These are phyloP conservation scores for Gnathonemus echidnorhynchus DNA, from an alignment of 2,113 vertebrate species.

Conservation along the genomic window DNA sequence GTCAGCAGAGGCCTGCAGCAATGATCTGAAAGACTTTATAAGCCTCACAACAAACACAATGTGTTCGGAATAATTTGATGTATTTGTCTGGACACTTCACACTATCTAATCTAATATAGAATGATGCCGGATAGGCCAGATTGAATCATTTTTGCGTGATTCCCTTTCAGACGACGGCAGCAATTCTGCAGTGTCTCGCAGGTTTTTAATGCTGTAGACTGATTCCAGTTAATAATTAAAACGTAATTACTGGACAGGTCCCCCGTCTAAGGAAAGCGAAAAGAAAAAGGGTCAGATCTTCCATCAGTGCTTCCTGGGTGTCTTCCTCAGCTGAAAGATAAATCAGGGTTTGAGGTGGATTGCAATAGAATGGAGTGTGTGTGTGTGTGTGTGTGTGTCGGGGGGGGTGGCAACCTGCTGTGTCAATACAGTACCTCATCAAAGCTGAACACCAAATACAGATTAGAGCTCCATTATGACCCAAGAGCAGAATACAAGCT, in stretches of 20 bases:
- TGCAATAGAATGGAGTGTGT: constrained; percentile 36
- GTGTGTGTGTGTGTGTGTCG: neutral
- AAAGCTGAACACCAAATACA: constrained; percentile 29
- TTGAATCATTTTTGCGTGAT: constrained; percentile 37
- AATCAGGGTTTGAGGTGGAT: constrained; percentile 27
- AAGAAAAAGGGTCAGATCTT: neutral
- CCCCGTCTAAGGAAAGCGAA: neutral
- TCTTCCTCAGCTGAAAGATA: constrained; percentile 30
- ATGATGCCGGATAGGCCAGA: constrained; percentile 30
- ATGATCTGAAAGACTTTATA: constrained; percentile 32
- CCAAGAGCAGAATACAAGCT: constrained; percentile 43
- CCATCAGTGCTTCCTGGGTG: constrained; percentile 6
- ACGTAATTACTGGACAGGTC: constrained; percentile 37
- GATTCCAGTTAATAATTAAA: constrained; percentile 46
- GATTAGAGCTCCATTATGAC: constrained; percentile 57
- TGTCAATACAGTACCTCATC: constrained; percentile 61
- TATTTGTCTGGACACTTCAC: constrained; percentile 58
- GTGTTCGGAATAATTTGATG: constrained; percentile 54
- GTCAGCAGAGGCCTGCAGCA: constrained; percentile 17
- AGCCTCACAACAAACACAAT: constrained; percentile 17
- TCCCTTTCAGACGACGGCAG: constrained; percentile 38
- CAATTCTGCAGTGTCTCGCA: constrained; percentile 45
- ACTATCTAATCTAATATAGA: constrained; percentile 53
- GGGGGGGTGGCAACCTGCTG: constrained; percentile 53
- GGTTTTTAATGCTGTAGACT: constrained; percentile 32